phyloP scores from a whole-genome alignment of 1,140 invertebrate species.

The fruit fly (Drosophila melanogaster) region DNA sequence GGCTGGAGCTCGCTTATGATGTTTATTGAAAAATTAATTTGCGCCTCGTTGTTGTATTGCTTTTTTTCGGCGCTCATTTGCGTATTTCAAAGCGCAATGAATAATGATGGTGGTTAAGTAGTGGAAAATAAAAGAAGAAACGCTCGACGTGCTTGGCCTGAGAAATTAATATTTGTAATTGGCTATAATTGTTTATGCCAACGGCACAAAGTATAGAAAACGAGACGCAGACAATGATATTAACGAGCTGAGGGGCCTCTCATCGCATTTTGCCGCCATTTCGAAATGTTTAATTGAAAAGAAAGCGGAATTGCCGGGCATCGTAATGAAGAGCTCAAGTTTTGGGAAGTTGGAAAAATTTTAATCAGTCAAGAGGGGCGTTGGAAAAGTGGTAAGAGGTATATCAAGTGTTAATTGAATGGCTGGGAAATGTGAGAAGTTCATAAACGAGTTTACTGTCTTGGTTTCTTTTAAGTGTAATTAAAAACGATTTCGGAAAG shows the following conservation, averaged over 20 bases:
- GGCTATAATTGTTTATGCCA: slow-evolving; percentile 80
- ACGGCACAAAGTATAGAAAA: slow-evolving; percentile 40
- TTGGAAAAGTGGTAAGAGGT: slow-evolving; percentile 12
- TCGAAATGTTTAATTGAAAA: slow-evolving; percentile 76
- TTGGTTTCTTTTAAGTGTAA: slow-evolving; percentile 2
- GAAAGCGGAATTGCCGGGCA: slow-evolving; percentile 58
- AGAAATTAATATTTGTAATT: slow-evolving; percentile 83
- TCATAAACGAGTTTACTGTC: slow-evolving; percentile 28
- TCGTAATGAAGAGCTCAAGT: slow-evolving; percentile 66
- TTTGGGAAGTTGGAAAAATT: slow-evolving; percentile 50
- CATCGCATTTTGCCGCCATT: slow-evolving; percentile 52
- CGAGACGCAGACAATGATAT: slow-evolving; percentile 47
- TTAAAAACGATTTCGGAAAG: slow-evolving; percentile 11
- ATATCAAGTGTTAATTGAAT: slow-evolving; percentile 56
- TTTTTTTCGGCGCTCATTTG: slow-evolving; percentile 68
- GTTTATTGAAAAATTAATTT: slow-evolving; percentile 83
- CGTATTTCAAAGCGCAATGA: slow-evolving; percentile 80
- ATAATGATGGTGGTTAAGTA: slow-evolving; percentile 72
- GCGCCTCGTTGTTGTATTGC: slow-evolving; percentile 66
- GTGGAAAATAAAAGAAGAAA: slow-evolving; percentile 49
- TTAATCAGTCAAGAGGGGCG: slow-evolving; percentile 49
- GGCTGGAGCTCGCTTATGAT: slow-evolving; percentile 68
- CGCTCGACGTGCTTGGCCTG: slow-evolving; percentile 71
- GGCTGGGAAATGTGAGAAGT: slow-evolving; percentile 37
- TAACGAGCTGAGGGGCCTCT: slow-evolving; percentile 40